Evolutionary conservation across 2,888 invertebrate species (phyloP), one percentile per base, ranked within the genome.

Genomic region (Blera fallax): DNA sequence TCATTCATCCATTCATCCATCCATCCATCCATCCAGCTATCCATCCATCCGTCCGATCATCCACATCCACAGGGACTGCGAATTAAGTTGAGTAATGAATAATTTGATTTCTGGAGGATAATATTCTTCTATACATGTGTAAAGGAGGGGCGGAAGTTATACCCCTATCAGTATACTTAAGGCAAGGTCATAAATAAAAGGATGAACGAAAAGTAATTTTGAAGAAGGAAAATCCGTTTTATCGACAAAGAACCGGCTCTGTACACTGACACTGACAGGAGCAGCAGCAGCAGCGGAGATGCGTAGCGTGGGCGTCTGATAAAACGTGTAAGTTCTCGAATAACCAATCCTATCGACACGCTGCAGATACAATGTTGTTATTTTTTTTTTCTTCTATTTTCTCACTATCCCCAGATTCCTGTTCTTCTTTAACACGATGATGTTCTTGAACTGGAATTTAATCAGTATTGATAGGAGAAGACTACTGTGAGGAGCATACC

Each of bases 21-120:
- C 67, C 45, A 74, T 74, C 60, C 60, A 80, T 58, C 67, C 64
- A 73, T 62, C 64, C 32, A 40, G 34, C 64, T 32, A 72, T 78
- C 54, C 78, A 78, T 78, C 52, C 60, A 60, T 78, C 67, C 64
- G 40, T 73, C 73, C 56, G 79, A 83, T 83, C 73, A 78, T 78
- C 67, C 73, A 78, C 73, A 67, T 73, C 78, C 60, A 73, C 62
- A 24, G 73, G 78, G 67, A 73, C 60, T 65, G 67, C 73, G 83
- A 83, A 79, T 83, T 78, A 83, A 78, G 67, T 80, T 84, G 80
- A 80, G 84, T 80, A 84, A 84, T 84, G 79, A 84, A 84, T 80
- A 84, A 84, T 84, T 84, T 84, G 74, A 84, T 84, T 74, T 82
- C 76, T 52, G 21, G n/a, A 56, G 84, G 69, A 74, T 80, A 79